A percentile compares a stretch with the other conserved stretches of the same genome.
Evolutionary conservation across 2,113 vertebrate genomes (phyloP).

Genomic region (Orthonyx spaldingii): DNA sequence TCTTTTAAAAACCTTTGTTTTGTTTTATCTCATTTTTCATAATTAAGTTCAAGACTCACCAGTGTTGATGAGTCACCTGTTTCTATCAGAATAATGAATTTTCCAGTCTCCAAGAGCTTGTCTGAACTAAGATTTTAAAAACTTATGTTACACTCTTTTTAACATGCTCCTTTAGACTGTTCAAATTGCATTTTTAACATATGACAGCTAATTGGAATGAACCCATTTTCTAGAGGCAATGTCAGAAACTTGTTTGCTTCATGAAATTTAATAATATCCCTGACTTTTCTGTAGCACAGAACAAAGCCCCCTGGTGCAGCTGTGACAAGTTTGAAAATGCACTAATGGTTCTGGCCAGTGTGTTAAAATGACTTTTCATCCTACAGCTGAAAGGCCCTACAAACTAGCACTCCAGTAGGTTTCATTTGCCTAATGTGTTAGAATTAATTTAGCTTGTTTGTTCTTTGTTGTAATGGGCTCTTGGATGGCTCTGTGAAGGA

Average conservation of each 20-base stretch:
- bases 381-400: background rate
- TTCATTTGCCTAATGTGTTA: background rate
- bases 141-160: background rate
- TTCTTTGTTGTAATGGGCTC: background rate
- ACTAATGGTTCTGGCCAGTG: background rate
- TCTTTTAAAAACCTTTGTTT: background rate
- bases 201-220: background rate
- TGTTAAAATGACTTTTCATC: background rate
- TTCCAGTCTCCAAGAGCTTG: background rate
- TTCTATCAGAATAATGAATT: background rate
- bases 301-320: background rate
- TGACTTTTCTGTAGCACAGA: background rate
- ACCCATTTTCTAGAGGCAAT: background rate
- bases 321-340: background rate
- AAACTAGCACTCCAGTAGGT: background rate
- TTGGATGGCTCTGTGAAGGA: slow-evolving; percentile 67
- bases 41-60: background rate
- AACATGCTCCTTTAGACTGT: background rate
- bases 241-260: background rate
- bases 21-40: background rate
- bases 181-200: background rate
- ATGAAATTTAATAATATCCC: background rate
- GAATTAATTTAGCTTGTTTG: slow-evolving; percentile 3
- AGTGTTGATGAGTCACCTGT: background rate
- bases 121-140: background rate